A percentile compares a stretch with the other conserved stretches of the same genome.
These are phyloP conservation scores for Netelia fuscicornis DNA, from an alignment of 2,888 invertebrate genomes.

Conservation along the genomic window DNA sequence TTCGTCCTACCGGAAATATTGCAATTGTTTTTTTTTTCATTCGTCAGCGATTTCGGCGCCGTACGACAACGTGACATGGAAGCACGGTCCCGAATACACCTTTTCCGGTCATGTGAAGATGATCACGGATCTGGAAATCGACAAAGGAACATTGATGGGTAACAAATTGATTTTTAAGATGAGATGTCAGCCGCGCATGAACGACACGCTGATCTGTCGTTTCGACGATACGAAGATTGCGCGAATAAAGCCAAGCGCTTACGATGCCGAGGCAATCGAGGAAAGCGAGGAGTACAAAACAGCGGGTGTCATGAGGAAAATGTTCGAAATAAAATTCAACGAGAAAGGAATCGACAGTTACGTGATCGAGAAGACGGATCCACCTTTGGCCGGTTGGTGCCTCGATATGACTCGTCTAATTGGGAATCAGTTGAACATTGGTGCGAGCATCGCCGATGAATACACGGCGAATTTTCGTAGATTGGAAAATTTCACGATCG, in stretches of 20 bases:
- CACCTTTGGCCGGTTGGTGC: conserved; percentile 58
- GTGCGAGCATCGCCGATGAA: conserved; percentile 65
- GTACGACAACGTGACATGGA: conserved; percentile 66
- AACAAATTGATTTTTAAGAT: conserved; percentile 70
- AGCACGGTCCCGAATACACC: conserved; percentile 71
- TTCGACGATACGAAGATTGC: conserved; percentile 70
- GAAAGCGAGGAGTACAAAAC: conserved; percentile 60
- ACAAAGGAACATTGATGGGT: conserved; percentile 68
- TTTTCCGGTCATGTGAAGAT: conserved; percentile 70
- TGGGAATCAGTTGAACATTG: conserved; percentile 74
- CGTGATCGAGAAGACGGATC: conserved; percentile 67
- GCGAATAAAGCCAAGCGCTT: conserved; percentile 61
- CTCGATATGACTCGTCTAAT: conserved; percentile 73
- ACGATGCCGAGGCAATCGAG: conserved; percentile 55
- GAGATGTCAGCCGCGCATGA: conserved; percentile 70
- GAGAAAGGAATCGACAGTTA: conserved; percentile 70
- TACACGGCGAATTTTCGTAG: conserved; percentile 56
- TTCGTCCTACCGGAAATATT: background rate
- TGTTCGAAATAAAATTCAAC: conserved; percentile 73
- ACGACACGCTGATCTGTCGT: conserved; percentile 69
- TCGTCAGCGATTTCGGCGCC: conserved; percentile 67
- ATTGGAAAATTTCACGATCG: conserved; percentile 73
- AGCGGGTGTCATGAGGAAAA: conserved; percentile 63
- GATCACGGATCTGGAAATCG: conserved; percentile 67
- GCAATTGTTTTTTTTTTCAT: background rate